Conservation (phyloP, 2,888 invertebrate genomes). For the Pemphredon lugubris region DNA sequence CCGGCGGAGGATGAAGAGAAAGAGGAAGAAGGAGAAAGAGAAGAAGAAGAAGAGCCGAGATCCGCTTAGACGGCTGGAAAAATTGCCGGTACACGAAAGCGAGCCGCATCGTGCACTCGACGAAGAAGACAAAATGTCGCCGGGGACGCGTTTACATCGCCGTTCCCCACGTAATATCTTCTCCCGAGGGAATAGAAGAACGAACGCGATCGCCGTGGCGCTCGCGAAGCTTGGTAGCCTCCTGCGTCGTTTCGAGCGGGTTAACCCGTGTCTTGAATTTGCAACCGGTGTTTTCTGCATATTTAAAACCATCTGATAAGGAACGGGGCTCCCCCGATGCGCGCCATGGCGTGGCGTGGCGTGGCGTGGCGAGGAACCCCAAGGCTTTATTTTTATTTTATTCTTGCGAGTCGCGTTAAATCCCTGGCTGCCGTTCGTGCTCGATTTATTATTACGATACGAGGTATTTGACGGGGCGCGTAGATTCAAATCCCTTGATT, state of each 20-base stretch:
- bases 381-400: no score
- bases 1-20: neutral
- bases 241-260: constrained; percentile 24
- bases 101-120: constrained; percentile 50
- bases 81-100: constrained; percentile 61
- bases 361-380: no score
- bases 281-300: constrained; percentile 45
- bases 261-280: constrained; percentile 50
- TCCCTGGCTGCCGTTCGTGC: no score
- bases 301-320: constrained; percentile 45
- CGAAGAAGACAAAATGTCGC: constrained; percentile 55
- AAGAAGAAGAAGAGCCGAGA: constrained; percentile 35
- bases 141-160: constrained; percentile 50
- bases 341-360: no score
- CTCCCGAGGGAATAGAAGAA: constrained; percentile 14
- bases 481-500: no score
- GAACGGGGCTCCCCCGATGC: no score
- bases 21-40: neutral
- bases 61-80: constrained; percentile 59
- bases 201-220: constrained; percentile 37
- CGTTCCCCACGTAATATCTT: constrained; percentile 50
- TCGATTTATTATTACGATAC: no score
- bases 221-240: constrained; percentile 2
- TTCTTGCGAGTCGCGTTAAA: no score
- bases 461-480: no score